Evolutionary conservation across 2,888 invertebrate species (phyloP), one percentile per base, ranked within the genome.

Genomic region (Dilophus febrilis): DNA sequence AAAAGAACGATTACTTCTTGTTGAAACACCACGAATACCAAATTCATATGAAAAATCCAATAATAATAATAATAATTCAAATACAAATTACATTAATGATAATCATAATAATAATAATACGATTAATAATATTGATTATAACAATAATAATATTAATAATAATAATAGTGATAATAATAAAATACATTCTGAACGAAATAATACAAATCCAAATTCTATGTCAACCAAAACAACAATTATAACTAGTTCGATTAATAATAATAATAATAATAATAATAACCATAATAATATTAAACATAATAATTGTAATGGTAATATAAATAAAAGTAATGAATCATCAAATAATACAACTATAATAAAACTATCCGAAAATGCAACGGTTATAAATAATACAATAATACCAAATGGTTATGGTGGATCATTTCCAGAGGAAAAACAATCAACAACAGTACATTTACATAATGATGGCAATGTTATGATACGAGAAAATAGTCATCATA

Each of bases 331-430:
- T 22, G 22, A 22, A 6, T 22, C 22, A 22, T n/a, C n/a, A 8
- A 33, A 16, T 33, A 78, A 78, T 59, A 74, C 76, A 51, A 79
- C 79, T 4, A 77, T 79, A 45, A 79, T 79, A 36, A 78, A 77
- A 61, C 59, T 79, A 48, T 73, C 77, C 2, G 79, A 77, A 57
- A 75, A 70, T 47, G 78, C 77, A 33, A 77, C 77, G 36, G 76
- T 74, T 6, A 79, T 79, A 49, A 74, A 76, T 50, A 77, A 76
- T 51, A 72, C 71, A 17, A 7, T 34, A 5, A 34, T 34, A 6
- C 34, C 34, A 18, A 34, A 16, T 7, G 3, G 5, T n/a, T 5
- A 22, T 22, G 22, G 22, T 22, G 4, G 34, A n/a, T n/a, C n/a
- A n/a, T n/a, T n/a, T n/a, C 17, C 17, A 17, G 8, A 33, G 14